Conservation (phyloP, 2,797 vertebrate species). For the Carcharodon carcharias region DNA sequence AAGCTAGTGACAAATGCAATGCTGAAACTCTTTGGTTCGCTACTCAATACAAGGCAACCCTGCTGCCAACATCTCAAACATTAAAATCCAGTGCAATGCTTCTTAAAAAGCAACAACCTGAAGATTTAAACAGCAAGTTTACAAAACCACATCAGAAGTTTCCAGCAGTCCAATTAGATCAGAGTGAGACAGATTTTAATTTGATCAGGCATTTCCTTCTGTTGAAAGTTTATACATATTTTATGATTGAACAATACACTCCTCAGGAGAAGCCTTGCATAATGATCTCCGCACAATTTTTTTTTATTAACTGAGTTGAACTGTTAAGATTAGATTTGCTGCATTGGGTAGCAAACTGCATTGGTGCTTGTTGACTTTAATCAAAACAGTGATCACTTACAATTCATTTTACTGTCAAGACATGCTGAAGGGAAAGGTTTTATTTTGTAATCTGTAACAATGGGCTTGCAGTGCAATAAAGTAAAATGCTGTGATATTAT, state of each 20-base stretch:
- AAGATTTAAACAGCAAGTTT: neutral
- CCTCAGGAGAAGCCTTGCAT: neutral
- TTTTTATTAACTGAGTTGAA: neutral
- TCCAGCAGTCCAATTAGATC: neutral
- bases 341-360: neutral
- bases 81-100: neutral
- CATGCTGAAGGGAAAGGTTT: neutral
- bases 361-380: neutral
- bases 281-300: neutral
- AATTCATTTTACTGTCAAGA: neutral
- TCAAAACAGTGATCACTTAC: neutral
- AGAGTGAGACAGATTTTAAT: neutral
- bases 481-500: neutral
- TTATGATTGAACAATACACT: conserved; percentile 15
- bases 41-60: neutral
- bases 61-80: neutral
- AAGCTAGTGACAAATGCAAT: neutral
- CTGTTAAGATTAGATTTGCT: neutral
- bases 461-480: neutral
- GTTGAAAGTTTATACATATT: neutral
- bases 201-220: neutral
- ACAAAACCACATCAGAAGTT: neutral
- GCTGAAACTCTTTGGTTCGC: neutral
- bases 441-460: neutral
- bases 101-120: neutral